Evolutionary conservation across 1,140 invertebrate species (phyloP), one percentile per base, ranked within the genome.

Genomic region (Drosophila equinoxialis): DNA sequence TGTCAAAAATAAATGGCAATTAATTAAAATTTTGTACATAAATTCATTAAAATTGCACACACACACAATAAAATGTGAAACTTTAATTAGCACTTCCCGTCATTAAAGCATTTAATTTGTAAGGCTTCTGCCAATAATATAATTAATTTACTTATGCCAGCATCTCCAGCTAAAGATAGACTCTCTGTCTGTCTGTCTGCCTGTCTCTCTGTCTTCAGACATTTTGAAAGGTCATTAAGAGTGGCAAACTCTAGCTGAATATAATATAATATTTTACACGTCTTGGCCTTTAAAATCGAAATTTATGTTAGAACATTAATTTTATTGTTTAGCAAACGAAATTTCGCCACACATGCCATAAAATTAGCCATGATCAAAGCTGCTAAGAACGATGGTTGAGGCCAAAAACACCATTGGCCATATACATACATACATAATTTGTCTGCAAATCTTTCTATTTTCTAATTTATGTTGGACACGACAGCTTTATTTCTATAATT

Each of bases 251-350:
- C 68, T 35, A 75, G 68, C 62, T 51, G 61, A 74, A 74, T 84
- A 74, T 84, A 74, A 74, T 84, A 74, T 84, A 58, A 77, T 77
- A 77, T 66, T 62, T 77, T 72, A 77, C 74, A 77, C 20, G 39
- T 42, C 45, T 69, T 59, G 69, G 65, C 77, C 75, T 79, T 79
- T 65, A 75, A 17, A 79, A 70, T 70, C 67, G 69, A 73, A 87
- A 86, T 76, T 79, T 63, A 87, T 87, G 79, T 73, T 76, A 82
- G 75, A 82, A 87, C 82, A 86, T 86, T 86, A 79, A 87, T 86
- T 86, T 48, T 58, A 68, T 41, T 57, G 45, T 23, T 51, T 17
- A 11, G 20, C 17, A 20, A 51, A 51, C 59, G 68, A 68, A 72
- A 68, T 69, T 82, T 70, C 55, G 81, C 71, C 63, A 76, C 51